Conservation (phyloP, 2,888 invertebrate genomes). For the Pilophorus perplexus region DNA sequence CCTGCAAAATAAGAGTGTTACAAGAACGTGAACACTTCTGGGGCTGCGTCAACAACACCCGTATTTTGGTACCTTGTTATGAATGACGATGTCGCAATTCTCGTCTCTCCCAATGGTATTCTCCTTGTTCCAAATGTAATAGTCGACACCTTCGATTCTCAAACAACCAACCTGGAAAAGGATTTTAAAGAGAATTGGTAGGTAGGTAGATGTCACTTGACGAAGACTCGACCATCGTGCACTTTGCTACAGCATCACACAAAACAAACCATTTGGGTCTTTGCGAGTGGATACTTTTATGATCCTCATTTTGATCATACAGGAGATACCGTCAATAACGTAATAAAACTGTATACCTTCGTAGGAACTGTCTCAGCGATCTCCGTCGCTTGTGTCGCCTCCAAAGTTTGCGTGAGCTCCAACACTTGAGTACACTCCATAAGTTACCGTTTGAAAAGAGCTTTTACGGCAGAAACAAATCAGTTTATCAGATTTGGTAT, state of each 20-base stretch:
- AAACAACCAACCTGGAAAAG: constrained; percentile 27
- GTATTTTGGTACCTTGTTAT: constrained; percentile 45
- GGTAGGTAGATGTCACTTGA: too few species aligned
- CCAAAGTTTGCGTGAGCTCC: constrained; percentile 17
- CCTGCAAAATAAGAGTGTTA: constrained; percentile 50
- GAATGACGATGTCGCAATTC: constrained; percentile 46
- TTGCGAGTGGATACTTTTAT: background rate
- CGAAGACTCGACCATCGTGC: too few species aligned
- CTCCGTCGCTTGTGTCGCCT: background rate
- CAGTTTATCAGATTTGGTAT: too few species aligned
- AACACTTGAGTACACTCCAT: constrained; percentile 28
- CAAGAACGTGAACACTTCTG: background rate
- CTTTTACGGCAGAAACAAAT: too few species aligned
- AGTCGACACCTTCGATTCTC: constrained; percentile 23
- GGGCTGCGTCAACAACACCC: too few species aligned
- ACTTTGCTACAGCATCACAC: too few species aligned
- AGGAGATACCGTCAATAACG: background rate
- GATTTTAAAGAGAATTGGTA: too few species aligned
- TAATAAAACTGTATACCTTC: background rate
- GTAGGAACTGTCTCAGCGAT: background rate
- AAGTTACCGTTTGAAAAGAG: too few species aligned
- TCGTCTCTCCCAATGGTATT: constrained; percentile 47
- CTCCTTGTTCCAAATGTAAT: constrained; percentile 42
- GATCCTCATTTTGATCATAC: too few species aligned
- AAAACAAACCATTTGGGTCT: too few species aligned